Evolutionary conservation across 2,797 vertebrate genomes (phyloP).

Genomic region (Etheostoma perlongum): DNA sequence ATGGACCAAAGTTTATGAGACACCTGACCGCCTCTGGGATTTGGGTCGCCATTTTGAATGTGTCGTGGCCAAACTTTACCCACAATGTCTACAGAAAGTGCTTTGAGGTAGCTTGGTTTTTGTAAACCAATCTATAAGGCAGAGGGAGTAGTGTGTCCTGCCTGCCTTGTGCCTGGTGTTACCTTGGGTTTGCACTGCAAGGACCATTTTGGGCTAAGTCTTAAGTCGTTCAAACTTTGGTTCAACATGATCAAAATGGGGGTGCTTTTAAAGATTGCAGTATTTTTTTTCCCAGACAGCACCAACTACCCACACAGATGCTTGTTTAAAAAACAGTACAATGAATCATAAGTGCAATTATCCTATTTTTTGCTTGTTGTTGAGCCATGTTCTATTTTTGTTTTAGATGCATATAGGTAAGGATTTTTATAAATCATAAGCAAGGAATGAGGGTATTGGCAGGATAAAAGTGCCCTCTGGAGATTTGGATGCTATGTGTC

Average conservation of each 20-base stretch:
- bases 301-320: conserved; percentile 87
- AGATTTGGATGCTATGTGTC: conserved; percentile 75
- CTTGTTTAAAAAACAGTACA: conserved; percentile 89
- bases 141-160: conserved; percentile 54
- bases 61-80: conserved; percentile 98
- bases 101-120: conserved; percentile 83
- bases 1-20: conserved; percentile 97
- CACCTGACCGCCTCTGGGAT: conserved; percentile 98
- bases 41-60: conserved; percentile 99
- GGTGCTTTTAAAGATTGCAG: conserved; percentile 91
- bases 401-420: conserved; percentile 68
- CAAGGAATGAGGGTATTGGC: conserved; percentile 70
- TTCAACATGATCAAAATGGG: conserved; percentile 81
- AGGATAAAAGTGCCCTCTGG: conserved; percentile 62
- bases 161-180: conserved; percentile 85
- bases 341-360: conserved; percentile 99
- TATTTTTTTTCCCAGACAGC: conserved; percentile 81
- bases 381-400: conserved; percentile 81
- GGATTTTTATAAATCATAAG: conserved; percentile 73
- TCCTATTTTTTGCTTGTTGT: conserved; percentile 87
- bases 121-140: conserved; percentile 58
- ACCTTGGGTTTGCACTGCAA: conserved; percentile 88
- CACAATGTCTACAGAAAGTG: conserved; percentile 99
- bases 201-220: conserved; percentile 82
- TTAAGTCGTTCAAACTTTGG: conserved; percentile 81